These are phyloP conservation scores for Mustela erminea DNA, from an alignment of 2,797 vertebrate genomes.

Conservation along the genomic window DNA sequence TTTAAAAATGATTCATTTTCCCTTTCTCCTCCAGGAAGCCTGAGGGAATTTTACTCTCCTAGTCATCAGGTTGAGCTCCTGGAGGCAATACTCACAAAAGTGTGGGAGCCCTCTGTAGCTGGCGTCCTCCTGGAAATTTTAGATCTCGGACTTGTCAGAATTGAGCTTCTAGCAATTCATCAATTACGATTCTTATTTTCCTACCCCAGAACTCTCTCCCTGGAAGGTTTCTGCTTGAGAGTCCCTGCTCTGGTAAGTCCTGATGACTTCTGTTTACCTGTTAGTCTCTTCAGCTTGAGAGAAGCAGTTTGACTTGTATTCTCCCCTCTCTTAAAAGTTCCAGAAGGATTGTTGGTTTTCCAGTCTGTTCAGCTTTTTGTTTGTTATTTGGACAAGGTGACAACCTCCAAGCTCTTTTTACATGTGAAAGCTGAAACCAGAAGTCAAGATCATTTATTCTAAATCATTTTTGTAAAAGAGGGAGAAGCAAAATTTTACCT, in stretches of 20 bases:
- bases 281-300: not conserved
- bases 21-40: not conserved
- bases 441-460: not conserved
- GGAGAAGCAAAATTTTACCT: not conserved
- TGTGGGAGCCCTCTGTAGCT: not conserved
- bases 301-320: not conserved
- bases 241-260: not conserved
- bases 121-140: not conserved
- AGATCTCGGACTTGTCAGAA: not conserved
- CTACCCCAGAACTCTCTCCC: not conserved
- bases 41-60: not conserved
- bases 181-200: not conserved
- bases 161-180: not conserved
- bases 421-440: not conserved
- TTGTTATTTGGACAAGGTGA: not conserved
- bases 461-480: not conserved
- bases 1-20: not conserved
- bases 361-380: not conserved
- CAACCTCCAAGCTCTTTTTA: not conserved
- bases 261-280: not conserved
- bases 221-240: not conserved
- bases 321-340: not conserved
- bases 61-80: not conserved
- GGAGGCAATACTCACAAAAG: not conserved
- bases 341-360: not conserved